Evolutionary conservation across 2,113 vertebrate species (phyloP), one percentile per base, ranked within the genome.

Genomic region (Romanogobio albipinnatus): DNA sequence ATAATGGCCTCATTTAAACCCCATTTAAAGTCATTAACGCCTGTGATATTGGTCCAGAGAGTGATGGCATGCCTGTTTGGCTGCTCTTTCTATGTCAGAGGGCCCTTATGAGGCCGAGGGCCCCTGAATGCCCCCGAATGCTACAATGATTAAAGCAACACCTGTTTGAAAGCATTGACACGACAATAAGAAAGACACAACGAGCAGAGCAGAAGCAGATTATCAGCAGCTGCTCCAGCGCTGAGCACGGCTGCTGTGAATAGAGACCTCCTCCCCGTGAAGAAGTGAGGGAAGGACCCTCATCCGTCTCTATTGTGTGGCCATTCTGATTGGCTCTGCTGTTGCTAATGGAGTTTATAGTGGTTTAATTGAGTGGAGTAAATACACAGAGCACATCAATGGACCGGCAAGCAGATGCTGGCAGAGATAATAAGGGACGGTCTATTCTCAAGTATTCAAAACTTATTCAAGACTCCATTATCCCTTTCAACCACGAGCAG

Each of bases 281-380:
- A 78, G 76, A 58, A 39, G 53, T n/a, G 53, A 78, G 19, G 7
- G 76, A 78, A 43, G 29, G 13, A 4, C 51, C 66, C 64, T 82
- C 29, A 17, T 82, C 81, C 64, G 4, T 39, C 66, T 58, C 81
- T 43, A 58, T 82, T 82, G 79, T 81, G 58, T 17, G 61, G 19
- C 56, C 1, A 1, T 78, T 78, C 59, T 62, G 47, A 70, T 22
- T 51, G 33, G 33, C 81, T 82, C 81, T 71, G 81, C 58, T 82
- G 81, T 71, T 24, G 33, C 64, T 64, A 58, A 82, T 82, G 81
- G 81, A 82, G 64, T 82, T 58, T 71, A 73, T 82, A 82, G 64
- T 33, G 81, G 81, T 71, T 82, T 82, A 82, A 82, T 82, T 73
- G 81, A 82, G 81, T 82, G 81, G 66, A 82, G 81, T 82, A 82